These are phyloP conservation scores for Hypselothyrea guttata DNA, from an alignment of 2,888 invertebrate species.

Conservation along the genomic window DNA sequence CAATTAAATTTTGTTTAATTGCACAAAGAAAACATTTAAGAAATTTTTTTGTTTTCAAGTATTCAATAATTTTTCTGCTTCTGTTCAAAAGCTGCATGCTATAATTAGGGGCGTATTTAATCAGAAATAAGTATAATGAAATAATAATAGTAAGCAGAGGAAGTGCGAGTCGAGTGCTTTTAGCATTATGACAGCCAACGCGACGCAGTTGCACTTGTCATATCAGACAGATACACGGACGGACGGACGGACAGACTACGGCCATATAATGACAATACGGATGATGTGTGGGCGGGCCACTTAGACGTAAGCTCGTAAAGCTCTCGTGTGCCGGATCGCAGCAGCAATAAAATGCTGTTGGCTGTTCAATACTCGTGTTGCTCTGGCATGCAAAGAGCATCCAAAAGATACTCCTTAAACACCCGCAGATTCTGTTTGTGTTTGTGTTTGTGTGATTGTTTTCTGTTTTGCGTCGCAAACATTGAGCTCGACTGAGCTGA, in stretches of 20 bases:
- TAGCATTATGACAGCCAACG: slow-evolving; percentile 29
- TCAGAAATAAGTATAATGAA: background rate
- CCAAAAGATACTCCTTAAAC: slow-evolving; percentile 43
- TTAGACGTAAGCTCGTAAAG: no score
- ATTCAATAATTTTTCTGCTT: no score
- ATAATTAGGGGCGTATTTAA: slow-evolving; percentile 36
- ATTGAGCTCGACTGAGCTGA: slow-evolving; percentile 41
- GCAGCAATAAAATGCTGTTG: background rate
- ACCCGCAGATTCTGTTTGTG: slow-evolving; percentile 28
- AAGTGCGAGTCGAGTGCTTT: slow-evolving; percentile 54
- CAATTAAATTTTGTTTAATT: no score
- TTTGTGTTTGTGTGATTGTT: background rate
- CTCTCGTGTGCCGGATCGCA: no score
- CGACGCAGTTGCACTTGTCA: slow-evolving; percentile 37
- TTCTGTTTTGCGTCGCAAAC: slow-evolving; percentile 56
- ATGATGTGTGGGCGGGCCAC: background rate
- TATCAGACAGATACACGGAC: background rate
- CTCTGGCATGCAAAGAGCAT: slow-evolving; percentile 55
- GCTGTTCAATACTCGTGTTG: slow-evolving; percentile 40
- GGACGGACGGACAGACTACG: background rate
- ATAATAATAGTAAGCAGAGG: slow-evolving; percentile 24
- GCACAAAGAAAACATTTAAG: no score
- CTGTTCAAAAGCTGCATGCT: background rate
- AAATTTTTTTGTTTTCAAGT: no score
- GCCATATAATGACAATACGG: slow-evolving; percentile 10